Percentiles rank a stretch among this genome's conserved stretches.
Conservation (phyloP, 2,113 vertebrate genomes). For the Cyprinodon variegatus region DNA sequence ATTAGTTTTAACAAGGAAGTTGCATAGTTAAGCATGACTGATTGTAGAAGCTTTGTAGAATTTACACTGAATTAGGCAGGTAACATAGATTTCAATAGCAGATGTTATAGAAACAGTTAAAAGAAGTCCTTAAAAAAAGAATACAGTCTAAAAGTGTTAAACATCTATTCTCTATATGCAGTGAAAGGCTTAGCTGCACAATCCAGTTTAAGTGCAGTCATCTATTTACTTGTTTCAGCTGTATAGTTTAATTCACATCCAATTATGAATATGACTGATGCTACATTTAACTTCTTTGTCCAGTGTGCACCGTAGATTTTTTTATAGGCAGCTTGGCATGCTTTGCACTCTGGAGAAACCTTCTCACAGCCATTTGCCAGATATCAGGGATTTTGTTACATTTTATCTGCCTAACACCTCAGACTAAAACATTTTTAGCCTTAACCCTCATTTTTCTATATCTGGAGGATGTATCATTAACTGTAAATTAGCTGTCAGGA, state of each 20-base stretch:
- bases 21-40: constrained; percentile 53
- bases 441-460: constrained; percentile 77
- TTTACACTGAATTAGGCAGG: constrained; percentile 60
- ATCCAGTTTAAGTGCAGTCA: constrained; percentile 41
- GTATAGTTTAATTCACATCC: constrained; percentile 58
- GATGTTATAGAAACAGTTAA: constrained; percentile 46
- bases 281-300: constrained; percentile 50
- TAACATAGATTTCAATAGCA: constrained; percentile 51
- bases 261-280: constrained; percentile 42
- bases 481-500: constrained; percentile 75
- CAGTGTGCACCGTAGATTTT: constrained; percentile 56
- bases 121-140: constrained; percentile 41
- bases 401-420: constrained; percentile 76
- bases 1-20: constrained; percentile 31
- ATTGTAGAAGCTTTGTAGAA: constrained; percentile 56
- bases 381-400: constrained; percentile 83
- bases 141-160: constrained; percentile 39
- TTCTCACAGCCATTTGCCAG: constrained; percentile 79
- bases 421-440: constrained; percentile 77
- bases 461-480: constrained; percentile 61
- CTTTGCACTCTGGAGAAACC: constrained; percentile 74
- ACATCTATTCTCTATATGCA: constrained; percentile 48
- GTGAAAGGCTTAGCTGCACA: constrained; percentile 33
- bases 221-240: constrained; percentile 72
- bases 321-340: constrained; percentile 74